Conservation (phyloP, 53 echinoderm and acorn worm species). For the Holothuria scabra region DNA sequence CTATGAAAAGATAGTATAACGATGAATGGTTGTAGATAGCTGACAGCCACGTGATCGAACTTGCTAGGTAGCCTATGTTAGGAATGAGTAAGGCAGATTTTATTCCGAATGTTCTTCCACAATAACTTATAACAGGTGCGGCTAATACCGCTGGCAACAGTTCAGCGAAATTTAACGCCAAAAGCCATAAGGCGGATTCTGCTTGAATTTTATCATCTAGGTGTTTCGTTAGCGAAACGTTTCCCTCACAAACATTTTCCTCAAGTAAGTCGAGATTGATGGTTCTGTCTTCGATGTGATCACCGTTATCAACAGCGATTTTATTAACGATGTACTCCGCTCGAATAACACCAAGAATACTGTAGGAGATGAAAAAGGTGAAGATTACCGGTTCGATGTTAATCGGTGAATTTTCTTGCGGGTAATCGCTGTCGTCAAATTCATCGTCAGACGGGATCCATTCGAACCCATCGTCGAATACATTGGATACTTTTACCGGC, state of each 20-base stretch:
- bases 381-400: constrained; percentile 82
- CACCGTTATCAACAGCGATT: constrained; percentile 46
- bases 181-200: constrained; percentile 65
- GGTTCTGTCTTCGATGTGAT: constrained; percentile 31
- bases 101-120: constrained; percentile 69
- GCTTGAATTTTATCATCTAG: constrained; percentile 65
- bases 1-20: constrained; percentile 72
- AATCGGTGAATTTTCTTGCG: constrained; percentile 1
- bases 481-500: constrained; percentile 47
- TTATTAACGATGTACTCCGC: constrained; percentile 72
- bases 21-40: constrained; percentile 57
- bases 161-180: constrained; percentile 56
- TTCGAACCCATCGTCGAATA: constrained; percentile 37
- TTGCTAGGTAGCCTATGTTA: constrained; percentile 66
- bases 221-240: constrained; percentile 16
- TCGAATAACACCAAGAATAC: constrained; percentile 69
- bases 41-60: constrained; percentile 57
- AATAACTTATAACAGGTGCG: constrained; percentile 68
- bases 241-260: constrained; percentile 1
- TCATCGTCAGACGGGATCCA: constrained; percentile 41
- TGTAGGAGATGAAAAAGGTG: constrained; percentile 72
- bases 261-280: constrained; percentile 16
- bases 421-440: constrained; percentile 18
- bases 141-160: constrained; percentile 66
- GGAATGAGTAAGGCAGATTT: constrained; percentile 78